Evolutionary conservation across 2,113 vertebrate species (phyloP).

Genomic region (Ochotona princeps): DNA sequence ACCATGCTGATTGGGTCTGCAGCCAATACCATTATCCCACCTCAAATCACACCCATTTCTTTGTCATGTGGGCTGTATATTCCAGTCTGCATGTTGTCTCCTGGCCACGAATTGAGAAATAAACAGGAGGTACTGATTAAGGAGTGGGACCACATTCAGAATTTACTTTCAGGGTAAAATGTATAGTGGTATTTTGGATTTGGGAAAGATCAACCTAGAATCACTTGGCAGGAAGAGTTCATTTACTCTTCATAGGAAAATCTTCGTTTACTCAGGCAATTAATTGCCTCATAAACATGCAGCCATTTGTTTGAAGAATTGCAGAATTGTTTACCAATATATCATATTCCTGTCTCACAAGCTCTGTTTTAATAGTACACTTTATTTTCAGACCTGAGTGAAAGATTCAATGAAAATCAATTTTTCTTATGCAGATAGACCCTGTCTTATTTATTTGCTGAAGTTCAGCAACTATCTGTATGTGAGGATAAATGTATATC

Average conservation of each 20-base stretch:
- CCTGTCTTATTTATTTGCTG: conserved; percentile 25
- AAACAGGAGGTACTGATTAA: background rate
- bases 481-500: background rate
- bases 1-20: background rate
- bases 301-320: too few relatives aligned
- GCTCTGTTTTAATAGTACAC: conserved; percentile 29
- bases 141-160: background rate
- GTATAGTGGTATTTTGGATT: background rate
- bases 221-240: conserved; percentile 38
- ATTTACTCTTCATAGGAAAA: too few relatives aligned
- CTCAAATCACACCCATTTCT: accelerated
- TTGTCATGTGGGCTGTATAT: background rate
- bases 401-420: conserved; percentile 42
- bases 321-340: conserved; percentile 52
- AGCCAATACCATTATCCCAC: accelerated
- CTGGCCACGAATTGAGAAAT: background rate
- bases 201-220: background rate
- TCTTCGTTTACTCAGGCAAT: conserved; percentile 52
- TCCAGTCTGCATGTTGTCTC: background rate
- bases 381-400: conserved; percentile 55
- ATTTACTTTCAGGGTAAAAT: background rate
- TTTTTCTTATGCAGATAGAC: background rate
- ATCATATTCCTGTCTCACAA: conserved; percentile 59
- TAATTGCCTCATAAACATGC: conserved; percentile 64
- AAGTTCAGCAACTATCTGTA: background rate